phyloP scores from a whole-genome alignment of 2,888 invertebrate genomes.

The Tuta absoluta region DNA sequence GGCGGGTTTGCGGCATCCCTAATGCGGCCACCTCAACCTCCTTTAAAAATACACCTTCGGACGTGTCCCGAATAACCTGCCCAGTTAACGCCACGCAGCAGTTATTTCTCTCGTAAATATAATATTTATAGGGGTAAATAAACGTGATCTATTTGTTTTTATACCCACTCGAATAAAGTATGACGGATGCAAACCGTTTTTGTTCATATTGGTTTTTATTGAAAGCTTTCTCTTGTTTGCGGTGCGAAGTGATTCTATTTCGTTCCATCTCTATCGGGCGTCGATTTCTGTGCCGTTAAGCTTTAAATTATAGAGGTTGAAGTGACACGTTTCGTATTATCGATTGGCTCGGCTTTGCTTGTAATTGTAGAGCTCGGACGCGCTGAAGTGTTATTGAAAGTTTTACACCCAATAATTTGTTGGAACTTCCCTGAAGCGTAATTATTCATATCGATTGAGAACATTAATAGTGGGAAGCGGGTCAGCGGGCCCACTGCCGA shows the following conservation, averaged over 20 bases:
- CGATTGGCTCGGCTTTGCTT: slow-evolving; percentile 27
- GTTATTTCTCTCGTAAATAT: slow-evolving; percentile 46
- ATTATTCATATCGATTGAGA: slow-evolving; percentile 59
- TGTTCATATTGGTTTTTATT: slow-evolving; percentile 25
- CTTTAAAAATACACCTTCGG: slow-evolving; percentile 78
- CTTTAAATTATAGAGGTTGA: slow-evolving; percentile 21
- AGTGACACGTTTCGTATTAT: slow-evolving; percentile 30
- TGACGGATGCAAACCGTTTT: slow-evolving; percentile 30
- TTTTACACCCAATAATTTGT: slow-evolving; percentile 21
- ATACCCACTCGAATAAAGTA: slow-evolving; percentile 35
- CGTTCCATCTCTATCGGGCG: slow-evolving; percentile 18
- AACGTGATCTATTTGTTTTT: slow-evolving; percentile 40
- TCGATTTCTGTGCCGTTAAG: slow-evolving; percentile 30
- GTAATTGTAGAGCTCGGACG: slow-evolving; percentile 18
- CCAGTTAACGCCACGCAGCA: slow-evolving; percentile 46
- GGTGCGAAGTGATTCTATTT: slow-evolving; percentile 16
- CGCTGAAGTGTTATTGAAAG: slow-evolving; percentile 19
- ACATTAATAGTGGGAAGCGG: slow-evolving; percentile 55
- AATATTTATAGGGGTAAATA: slow-evolving; percentile 46
- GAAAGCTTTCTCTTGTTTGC: slow-evolving; percentile 26
- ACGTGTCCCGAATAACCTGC: slow-evolving; percentile 75
- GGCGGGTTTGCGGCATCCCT: slow-evolving; percentile 62
- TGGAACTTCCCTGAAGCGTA: slow-evolving; percentile 36
- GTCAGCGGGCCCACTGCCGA: slow-evolving; percentile 52
- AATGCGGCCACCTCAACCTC: slow-evolving; percentile 70